Evolutionary conservation across 2,797 vertebrate genomes (phyloP).

Genomic region (Prionace glauca): DNA sequence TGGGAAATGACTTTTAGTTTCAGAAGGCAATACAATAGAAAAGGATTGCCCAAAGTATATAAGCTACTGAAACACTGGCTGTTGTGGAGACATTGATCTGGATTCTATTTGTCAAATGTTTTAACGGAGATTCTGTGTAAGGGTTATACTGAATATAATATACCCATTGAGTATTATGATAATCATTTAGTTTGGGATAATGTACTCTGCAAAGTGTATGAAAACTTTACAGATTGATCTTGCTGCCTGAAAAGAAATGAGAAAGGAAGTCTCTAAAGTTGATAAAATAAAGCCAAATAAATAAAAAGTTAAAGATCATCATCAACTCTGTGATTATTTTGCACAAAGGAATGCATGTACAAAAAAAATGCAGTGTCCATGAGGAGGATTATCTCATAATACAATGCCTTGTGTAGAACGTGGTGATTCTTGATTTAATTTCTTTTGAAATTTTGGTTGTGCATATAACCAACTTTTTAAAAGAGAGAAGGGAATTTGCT

Average conservation of each 20-base stretch:
- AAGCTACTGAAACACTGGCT: no score
- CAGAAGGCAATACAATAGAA: no score
- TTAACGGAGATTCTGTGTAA: neutral
- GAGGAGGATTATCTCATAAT: neutral
- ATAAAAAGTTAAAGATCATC: neutral
- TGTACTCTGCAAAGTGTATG: neutral
- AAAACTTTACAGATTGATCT: neutral
- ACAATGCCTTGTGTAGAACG: neutral
- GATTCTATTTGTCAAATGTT: no score
- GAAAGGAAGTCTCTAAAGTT: neutral
- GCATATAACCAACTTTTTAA: neutral
- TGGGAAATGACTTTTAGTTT: no score
- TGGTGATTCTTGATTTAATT: no score
- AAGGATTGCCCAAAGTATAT: no score
- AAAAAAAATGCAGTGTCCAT: neutral
- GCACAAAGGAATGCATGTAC: neutral
- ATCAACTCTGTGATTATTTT: neutral
- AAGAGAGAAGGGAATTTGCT: neutral
- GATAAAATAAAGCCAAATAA: neutral
- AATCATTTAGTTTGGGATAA: neutral
- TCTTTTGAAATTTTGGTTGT: no score
- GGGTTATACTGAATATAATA: no score
- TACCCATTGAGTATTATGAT: no score
- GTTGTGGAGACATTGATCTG: no score
- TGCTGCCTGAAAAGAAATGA: neutral